Base-by-base conservation (phyloP, 2,888 invertebrate genomes). In the Leptinotarsa haldemani region DNA sequence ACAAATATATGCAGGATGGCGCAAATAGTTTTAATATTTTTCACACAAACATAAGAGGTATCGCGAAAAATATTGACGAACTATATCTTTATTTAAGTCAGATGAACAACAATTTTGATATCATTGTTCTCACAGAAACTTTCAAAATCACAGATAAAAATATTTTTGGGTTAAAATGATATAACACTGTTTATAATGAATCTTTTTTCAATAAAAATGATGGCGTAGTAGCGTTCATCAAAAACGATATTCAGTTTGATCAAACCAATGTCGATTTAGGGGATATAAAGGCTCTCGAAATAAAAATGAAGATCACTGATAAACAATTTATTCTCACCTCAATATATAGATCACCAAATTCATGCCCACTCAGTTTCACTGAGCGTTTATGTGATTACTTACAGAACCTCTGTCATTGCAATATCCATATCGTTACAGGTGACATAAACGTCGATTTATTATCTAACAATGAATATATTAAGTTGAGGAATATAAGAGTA, bases 51-150 rank as follows among this genome's bases (percentile, higher is more conserved):
- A 52, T 52, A 52, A 15, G n/a, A n/a, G n/a, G 52, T 15, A 52
- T 52, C n/a, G n/a, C n/a, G 52, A 52, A 52, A 52, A 18, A 52
- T n/a, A 52, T 52, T n/a, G 52, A 52, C n/a, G 52, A 52, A n/a
- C n/a, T 52, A 16, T n/a, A 52, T 52, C 3, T 52, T 18, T 52
- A 52, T n/a, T n/a, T 18, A 5, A 18, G 52, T 52, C 52, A 52
- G 52, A 4, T 52, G 4, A 52, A 52, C n/a, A n/a, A 52, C 5
- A n/a, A n/a, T 52, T 52, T 18, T n/a, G 52, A 52, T 52, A 52
- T 52, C n/a, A 52, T 52, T n/a, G 52, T 52, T n/a, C 4, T 15
- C 5, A 52, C 52, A n/a, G 18, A 52, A 52, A 52, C 52, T 52
- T 52, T 52, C 52, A 52, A n/a, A n/a, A n/a, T 52, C 15, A n/a